Conservation (phyloP, 2,797 vertebrate genomes). For the Toxotes lorentzi region DNA sequence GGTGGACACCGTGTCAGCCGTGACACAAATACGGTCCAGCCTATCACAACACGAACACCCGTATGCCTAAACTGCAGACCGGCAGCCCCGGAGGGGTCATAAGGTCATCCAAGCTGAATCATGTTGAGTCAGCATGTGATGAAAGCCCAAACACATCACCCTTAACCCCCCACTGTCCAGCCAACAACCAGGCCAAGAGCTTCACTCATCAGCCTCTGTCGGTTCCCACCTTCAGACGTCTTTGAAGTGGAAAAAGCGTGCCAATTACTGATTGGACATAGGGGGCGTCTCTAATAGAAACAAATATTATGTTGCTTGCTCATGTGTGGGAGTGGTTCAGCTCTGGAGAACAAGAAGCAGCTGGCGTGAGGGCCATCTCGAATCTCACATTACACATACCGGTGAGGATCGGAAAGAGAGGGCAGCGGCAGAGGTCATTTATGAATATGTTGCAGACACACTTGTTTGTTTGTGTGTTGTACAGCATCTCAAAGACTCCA, state of each 20-base stretch:
- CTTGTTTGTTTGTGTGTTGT: conserved; percentile 51
- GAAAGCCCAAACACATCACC: conserved; percentile 80
- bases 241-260: conserved; percentile 78
- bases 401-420: conserved; percentile 45
- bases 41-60: conserved; percentile 46
- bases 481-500: conserved; percentile 5
- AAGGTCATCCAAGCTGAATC: conserved; percentile 77
- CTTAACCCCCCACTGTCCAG: conserved; percentile 75
- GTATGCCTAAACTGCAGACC: conserved; percentile 57
- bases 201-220: conserved; percentile 77
- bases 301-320: conserved; percentile 81
- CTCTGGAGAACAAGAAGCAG: conserved; percentile 75
- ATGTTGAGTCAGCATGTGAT: conserved; percentile 81
- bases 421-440: conserved; percentile 49
- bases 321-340: conserved; percentile 70
- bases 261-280: conserved; percentile 80
- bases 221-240: conserved; percentile 77
- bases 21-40: conserved; percentile 34
- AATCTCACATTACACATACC: conserved; percentile 81
- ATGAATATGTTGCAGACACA: conserved; percentile 50
- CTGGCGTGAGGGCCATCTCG: conserved; percentile 80
- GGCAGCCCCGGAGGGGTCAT: conserved; percentile 65
- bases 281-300: conserved; percentile 77
- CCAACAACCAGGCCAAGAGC: conserved; percentile 73
- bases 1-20: conserved; percentile 21